Conservation (phyloP, 2,797 vertebrate genomes). For the Enteromius thamalakanensis region DNA sequence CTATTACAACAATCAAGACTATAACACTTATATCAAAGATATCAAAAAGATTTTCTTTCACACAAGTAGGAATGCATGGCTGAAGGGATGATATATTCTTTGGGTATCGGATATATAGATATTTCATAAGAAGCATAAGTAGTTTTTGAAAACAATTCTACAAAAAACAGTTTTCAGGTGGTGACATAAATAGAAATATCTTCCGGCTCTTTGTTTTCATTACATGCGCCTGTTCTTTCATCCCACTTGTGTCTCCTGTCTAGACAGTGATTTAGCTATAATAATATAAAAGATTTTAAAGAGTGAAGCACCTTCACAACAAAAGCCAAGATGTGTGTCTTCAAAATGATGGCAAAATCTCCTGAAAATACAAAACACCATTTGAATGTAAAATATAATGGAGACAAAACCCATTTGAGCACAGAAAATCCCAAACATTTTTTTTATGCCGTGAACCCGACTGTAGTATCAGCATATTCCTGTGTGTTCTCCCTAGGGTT, state of each 20-base stretch:
- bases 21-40: background rate
- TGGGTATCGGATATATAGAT: background rate
- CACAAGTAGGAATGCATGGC: background rate
- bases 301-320: slow-evolving; percentile 1
- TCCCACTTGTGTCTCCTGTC: slow-evolving; percentile 41
- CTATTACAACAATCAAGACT: background rate
- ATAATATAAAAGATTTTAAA: slow-evolving; percentile 27
- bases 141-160: slow-evolving; percentile 21
- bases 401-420: background rate
- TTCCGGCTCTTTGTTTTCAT: slow-evolving; percentile 19
- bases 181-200: background rate
- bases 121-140: slow-evolving; percentile 15
- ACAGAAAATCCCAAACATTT: slow-evolving; percentile 13
- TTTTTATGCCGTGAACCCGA: background rate
- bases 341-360: background rate
- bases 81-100: background rate
- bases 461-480: slow-evolving; percentile 7
- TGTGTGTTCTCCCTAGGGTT: slow-evolving; percentile 61
- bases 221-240: slow-evolving; percentile 32
- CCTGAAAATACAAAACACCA: slow-evolving; percentile 20
- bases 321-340: background rate
- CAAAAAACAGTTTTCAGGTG: background rate
- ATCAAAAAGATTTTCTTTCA: slow-evolving; percentile 2
- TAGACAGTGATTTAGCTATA: slow-evolving; percentile 41
- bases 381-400: slow-evolving; percentile 11